Evolutionary conservation across 2,888 invertebrate species (phyloP), one percentile per base, ranked within the genome.

Genomic region (Apantesis nais): DNA sequence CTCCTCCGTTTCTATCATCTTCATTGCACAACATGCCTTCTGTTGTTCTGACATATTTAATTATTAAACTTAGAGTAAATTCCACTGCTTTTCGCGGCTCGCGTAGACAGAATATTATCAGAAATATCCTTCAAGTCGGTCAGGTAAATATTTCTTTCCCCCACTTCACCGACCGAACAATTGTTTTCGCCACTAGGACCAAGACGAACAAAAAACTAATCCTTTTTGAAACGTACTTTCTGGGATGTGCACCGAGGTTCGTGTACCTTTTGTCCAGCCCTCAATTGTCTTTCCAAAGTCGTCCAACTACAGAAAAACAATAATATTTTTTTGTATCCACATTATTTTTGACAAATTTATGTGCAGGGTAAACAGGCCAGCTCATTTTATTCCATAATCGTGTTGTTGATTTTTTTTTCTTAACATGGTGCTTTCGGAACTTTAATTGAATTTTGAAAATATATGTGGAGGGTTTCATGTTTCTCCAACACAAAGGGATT

Each of bases 61-160:
- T 34, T 4, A 34, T 5, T 5, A 34, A 34, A n/a, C n/a, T n/a
- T 2, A 34, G 34, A 34, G 5, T 34, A 34, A 34, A 5, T 5
- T 5, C 2, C 2, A 34, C 34, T 34, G 34, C 34, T 34, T 34
- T 34, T 5, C 34, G 34, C 2, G 71, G 66, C 39, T 68, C 52
- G 62, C 67, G 70, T 78, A 75, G 71, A 82, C 76, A 83, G 76
- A 74, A 77, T 78, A 73, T 73, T 70, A 34, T 71, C 72, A 74
- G n/a, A n/a, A n/a, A n/a, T n/a, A n/a, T n/a, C n/a, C n/a, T 75
- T 76, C 76, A 73, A 81, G n/a, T 48, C 64, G 69, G 86, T 82
- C 93, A 94, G 93, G 93, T 93, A 93, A 92, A 92, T 91, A 87
- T 92, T 92, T 85, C 87, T 92, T 92, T 92, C 93, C 93, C 92